These are phyloP conservation scores for Nothoprocta perdicaria DNA, from an alignment of 2,113 vertebrate species.

Conservation along the genomic window DNA sequence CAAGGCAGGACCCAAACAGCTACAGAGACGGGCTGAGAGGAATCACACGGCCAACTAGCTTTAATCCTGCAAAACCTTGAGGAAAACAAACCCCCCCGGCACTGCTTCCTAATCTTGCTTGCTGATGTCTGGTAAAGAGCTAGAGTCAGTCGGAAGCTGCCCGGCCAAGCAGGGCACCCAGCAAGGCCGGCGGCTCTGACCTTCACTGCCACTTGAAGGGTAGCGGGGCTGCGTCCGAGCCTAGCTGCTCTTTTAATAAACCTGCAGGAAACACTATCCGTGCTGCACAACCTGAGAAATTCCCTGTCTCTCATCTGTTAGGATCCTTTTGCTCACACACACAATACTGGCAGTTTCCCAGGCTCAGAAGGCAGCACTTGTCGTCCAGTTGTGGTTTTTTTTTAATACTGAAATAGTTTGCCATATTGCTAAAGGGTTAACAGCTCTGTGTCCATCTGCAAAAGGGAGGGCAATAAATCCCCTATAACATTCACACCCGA, in stretches of 20 bases:
- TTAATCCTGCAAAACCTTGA: no score
- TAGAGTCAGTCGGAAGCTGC: not conserved
- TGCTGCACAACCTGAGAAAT: not conserved
- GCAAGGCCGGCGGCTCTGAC: rapidly evolving
- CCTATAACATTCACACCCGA: not conserved
- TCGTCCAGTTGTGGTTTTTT: not conserved
- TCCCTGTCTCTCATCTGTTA: not conserved
- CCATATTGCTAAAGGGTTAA: not conserved
- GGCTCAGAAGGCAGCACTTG: not conserved
- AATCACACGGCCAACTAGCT: not conserved
- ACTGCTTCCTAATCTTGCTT: not conserved
- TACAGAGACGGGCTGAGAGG: not conserved
- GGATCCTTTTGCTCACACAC: not conserved
- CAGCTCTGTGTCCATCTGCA: not conserved
- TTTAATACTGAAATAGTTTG: not conserved
- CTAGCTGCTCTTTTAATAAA: not conserved
- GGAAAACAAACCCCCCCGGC: not conserved
- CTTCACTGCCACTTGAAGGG: not conserved
- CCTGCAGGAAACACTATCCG: not conserved
- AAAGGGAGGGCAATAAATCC: not conserved
- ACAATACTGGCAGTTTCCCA: not conserved
- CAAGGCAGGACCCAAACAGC: not conserved
- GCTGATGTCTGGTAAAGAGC: not conserved
- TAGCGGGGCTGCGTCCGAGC: rapidly evolving
- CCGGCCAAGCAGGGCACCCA: not conserved